Percentiles rank a stretch among this genome's conserved stretches.
Evolutionary conservation across 2,113 vertebrate species (phyloP).

Genomic region (Synodontis membranacea): DNA sequence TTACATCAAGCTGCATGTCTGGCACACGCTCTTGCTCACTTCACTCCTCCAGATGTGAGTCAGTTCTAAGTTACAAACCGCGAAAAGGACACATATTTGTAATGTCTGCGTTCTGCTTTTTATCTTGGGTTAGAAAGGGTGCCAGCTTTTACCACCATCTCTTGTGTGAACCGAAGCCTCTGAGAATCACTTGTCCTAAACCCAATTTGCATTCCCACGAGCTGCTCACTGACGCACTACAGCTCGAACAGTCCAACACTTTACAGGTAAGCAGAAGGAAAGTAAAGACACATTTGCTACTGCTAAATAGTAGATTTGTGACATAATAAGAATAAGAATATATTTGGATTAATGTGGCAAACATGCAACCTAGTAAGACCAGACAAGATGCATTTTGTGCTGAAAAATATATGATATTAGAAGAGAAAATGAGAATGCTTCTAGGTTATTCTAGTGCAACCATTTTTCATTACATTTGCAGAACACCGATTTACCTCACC

Average conservation of each 20-base stretch:
- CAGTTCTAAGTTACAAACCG: background rate
- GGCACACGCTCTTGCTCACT: background rate
- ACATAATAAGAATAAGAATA: background rate
- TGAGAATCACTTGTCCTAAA: slow-evolving; percentile 21
- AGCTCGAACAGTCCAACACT: slow-evolving; percentile 12
- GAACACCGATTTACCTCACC: slow-evolving; percentile 20
- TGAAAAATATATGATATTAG: background rate
- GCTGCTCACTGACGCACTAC: slow-evolving; percentile 36
- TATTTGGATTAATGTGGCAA: background rate
- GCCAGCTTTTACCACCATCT: slow-evolving; percentile 32
- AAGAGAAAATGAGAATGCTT: background rate
- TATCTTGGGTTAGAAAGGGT: slow-evolving; percentile 20
- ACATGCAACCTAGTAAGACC: background rate
- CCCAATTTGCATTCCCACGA: slow-evolving; percentile 34
- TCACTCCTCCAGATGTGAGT: background rate
- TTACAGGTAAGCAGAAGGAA: slow-evolving; percentile 21
- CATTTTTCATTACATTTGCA: slow-evolving; percentile 7
- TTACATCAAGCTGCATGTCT: background rate
- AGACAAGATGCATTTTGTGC: background rate
- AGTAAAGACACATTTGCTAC: background rate
- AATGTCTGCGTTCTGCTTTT: background rate
- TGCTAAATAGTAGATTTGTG: background rate
- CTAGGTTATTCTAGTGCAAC: background rate
- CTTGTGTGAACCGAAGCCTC: slow-evolving; percentile 11
- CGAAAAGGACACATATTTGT: background rate